These are phyloP conservation scores for Rhaphigaster nebulosa DNA, from an alignment of 2,888 invertebrate genomes.

Conservation along the genomic window DNA sequence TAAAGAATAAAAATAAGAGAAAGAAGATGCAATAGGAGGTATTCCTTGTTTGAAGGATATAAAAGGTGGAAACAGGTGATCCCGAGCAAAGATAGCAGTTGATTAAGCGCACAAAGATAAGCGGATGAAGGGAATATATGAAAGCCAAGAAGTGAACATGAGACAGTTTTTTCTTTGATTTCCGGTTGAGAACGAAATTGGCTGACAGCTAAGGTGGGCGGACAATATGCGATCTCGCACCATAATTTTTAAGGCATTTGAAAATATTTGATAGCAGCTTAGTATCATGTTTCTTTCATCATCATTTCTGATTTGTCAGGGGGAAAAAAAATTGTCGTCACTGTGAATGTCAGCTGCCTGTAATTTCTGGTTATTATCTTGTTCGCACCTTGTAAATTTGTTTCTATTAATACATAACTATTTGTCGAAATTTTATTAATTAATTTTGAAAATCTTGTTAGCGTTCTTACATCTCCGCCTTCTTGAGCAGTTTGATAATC, in stretches of 20 bases:
- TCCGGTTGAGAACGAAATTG: background rate
- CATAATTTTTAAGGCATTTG: background rate
- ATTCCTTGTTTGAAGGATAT: background rate
- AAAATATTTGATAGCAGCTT: background rate
- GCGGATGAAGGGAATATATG: slow-evolving; percentile 29
- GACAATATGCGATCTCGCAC: background rate
- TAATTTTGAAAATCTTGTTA: too few relatives aligned
- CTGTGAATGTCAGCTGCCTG: too few relatives aligned
- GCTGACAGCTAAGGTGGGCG: background rate
- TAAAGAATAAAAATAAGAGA: background rate
- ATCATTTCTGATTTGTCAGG: background rate
- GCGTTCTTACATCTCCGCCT: background rate
- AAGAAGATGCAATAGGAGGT: background rate
- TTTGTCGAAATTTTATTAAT: too few relatives aligned
- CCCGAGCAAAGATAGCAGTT: background rate
- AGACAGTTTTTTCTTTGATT: background rate
- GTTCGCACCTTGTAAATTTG: too few relatives aligned
- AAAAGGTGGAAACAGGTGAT: background rate
- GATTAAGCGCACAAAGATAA: slow-evolving; percentile 6
- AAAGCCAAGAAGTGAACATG: background rate
- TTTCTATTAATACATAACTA: too few relatives aligned
- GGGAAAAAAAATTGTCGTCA: too few relatives aligned
- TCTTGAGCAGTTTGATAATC: background rate
- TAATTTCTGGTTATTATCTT: too few relatives aligned
- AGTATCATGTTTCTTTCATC: background rate